These are phyloP conservation scores for Pipistrellus kuhlii DNA, from an alignment of 2,797 vertebrate species.

Conservation along the genomic window DNA sequence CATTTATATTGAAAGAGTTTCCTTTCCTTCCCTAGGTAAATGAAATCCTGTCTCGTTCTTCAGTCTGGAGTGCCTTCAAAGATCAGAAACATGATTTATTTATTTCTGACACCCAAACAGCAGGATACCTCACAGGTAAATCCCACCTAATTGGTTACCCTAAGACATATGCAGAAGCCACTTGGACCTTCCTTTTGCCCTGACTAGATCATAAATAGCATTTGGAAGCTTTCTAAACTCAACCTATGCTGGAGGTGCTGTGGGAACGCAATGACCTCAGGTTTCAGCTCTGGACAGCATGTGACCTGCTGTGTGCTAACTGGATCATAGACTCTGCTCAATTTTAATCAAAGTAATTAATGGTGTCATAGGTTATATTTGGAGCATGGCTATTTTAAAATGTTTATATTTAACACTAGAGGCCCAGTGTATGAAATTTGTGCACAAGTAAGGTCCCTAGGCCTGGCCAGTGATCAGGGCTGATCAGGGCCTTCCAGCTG, in stretches of 20 bases:
- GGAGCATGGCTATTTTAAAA: not conserved
- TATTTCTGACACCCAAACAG: constrained; percentile 98
- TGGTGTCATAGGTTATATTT: not conserved
- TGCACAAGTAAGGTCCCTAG: no score
- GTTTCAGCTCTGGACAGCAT: not conserved
- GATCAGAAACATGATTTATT: constrained; percentile 99
- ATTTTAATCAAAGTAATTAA: not conserved
- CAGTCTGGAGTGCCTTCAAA: constrained; percentile 99
- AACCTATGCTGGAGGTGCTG: not conserved
- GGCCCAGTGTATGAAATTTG: no score
- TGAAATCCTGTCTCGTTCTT: constrained; percentile 97
- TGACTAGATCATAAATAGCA: not conserved
- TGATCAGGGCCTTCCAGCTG: no score
- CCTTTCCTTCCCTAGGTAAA: constrained; percentile 91
- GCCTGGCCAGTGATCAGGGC: no score
- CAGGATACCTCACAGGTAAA: constrained; percentile 98
- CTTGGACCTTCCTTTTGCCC: not conserved
- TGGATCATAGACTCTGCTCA: not conserved
- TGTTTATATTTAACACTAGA: not conserved
- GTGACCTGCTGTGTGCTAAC: not conserved
- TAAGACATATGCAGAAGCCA: not conserved
- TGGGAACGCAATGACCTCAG: not conserved
- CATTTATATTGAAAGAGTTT: constrained; percentile 8
- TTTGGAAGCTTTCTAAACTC: not conserved
- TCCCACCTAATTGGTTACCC: not conserved